These are phyloP conservation scores for Andricus quercusramuli DNA, from an alignment of 2,888 invertebrate species.

Conservation along the genomic window DNA sequence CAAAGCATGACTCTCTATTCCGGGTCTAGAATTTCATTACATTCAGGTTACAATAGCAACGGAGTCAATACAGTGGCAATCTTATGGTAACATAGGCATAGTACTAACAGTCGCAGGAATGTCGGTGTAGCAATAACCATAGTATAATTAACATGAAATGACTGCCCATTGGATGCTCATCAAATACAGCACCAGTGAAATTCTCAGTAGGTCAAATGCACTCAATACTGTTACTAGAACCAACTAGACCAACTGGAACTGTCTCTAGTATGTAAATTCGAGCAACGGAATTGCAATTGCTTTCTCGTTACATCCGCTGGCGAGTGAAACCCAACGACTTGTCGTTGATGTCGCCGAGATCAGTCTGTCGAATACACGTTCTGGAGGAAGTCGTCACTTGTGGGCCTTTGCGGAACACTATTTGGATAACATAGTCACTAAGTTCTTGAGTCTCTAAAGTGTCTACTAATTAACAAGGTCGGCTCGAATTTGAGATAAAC, in stretches of 20 bases:
- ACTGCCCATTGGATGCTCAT: conserved; percentile 29
- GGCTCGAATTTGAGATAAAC: neutral
- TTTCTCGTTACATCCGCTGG: conserved; percentile 14
- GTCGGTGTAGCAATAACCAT: conserved; percentile 12
- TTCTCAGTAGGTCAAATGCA: conserved; percentile 16
- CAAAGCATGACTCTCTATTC: neutral
- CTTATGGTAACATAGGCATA: conserved; percentile 15
- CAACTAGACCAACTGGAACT: neutral
- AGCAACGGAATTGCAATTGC: conserved; percentile 24
- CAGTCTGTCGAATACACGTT: conserved; percentile 16
- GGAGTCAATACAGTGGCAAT: neutral
- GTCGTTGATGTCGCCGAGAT: conserved; percentile 31
- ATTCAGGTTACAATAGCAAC: neutral
- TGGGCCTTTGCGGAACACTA: conserved; percentile 13
- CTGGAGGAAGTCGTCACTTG: conserved; percentile 37
- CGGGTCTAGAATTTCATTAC: neutral
- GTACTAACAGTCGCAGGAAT: neutral
- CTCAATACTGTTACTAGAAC: neutral
- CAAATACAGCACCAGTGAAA: conserved; percentile 5
- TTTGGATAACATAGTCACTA: neutral
- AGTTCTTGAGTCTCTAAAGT: conserved; percentile 19
- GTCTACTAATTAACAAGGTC: conserved; percentile 4
- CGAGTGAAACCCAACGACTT: conserved; percentile 20
- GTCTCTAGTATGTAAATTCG: conserved; percentile 25
- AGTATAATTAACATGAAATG: conserved; percentile 1